These are phyloP conservation scores for Gyrodactylus bullatarudis DNA, from an alignment of 1,140 invertebrate genomes.

Conservation along the genomic window DNA sequence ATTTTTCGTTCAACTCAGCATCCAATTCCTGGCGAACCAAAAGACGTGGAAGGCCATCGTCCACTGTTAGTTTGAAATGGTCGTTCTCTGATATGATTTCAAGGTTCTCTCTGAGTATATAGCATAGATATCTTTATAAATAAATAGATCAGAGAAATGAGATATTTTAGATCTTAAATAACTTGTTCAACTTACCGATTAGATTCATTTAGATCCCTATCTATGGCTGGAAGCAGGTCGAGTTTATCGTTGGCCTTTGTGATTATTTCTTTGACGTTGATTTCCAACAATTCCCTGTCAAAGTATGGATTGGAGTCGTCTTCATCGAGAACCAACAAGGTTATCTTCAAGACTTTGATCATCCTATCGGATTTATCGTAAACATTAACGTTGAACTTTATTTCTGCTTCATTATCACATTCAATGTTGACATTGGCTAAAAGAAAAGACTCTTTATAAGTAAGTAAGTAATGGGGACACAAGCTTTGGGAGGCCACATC, in stretches of 20 bases:
- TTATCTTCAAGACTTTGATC: background rate
- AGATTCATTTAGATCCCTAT: background rate
- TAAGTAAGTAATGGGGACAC: background rate
- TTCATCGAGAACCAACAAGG: background rate
- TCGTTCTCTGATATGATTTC: background rate
- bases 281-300: background rate
- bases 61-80: background rate
- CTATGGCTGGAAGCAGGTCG: background rate
- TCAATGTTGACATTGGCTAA: background rate
- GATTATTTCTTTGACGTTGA: background rate
- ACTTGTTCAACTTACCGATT: background rate
- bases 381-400: background rate
- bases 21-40: background rate
- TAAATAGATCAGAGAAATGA: no score
- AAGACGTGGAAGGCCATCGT: background rate
- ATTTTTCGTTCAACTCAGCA: background rate
- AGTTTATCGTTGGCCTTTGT: background rate
- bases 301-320: background rate
- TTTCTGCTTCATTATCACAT: background rate
- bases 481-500: no score
- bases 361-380: background rate
- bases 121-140: background rate
- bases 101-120: background rate
- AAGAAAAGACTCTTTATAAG: background rate
- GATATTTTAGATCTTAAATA: no score